phyloP scores from a whole-genome alignment of 2,888 invertebrate species.

The Dascillus cervinus region DNA sequence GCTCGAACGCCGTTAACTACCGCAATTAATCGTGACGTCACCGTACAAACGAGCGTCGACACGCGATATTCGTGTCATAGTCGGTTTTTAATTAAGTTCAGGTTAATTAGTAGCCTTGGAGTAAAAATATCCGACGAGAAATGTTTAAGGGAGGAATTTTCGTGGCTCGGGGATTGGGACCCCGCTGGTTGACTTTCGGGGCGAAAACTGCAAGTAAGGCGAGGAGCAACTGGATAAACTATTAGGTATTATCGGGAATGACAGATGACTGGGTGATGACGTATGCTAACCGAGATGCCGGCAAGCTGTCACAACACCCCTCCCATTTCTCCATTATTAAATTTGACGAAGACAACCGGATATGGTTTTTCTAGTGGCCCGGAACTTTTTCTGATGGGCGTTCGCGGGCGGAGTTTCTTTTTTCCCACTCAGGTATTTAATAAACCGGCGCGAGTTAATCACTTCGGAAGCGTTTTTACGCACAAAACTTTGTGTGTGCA shows the following conservation, averaged over 20 bases:
- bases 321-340: constrained; percentile 20
- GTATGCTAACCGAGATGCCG: constrained; percentile 12
- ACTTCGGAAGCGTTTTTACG: no score
- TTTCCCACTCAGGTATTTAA: no score
- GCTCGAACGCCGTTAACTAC: constrained; percentile 20
- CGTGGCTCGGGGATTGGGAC: no score
- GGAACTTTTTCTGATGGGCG: constrained; percentile 19
- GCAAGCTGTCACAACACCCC: constrained; percentile 24
- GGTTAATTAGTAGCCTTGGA: constrained; percentile 17
- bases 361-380: constrained; percentile 16
- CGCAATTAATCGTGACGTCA: constrained; percentile 20
- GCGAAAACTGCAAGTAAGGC: constrained; percentile 36
- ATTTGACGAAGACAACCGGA: constrained; percentile 20
- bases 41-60: constrained; percentile 15
- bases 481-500: constrained; percentile 14
- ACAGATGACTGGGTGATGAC: constrained; percentile 15
- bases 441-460: no score
- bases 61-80: constrained; percentile 22
- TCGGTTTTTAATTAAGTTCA: constrained; percentile 20
- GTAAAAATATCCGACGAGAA: no score
- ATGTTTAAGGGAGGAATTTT: no score
- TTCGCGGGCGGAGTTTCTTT: constrained; percentile 16
- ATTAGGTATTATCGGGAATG: constrained; percentile 14
- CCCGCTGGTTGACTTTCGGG: no score
- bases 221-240: constrained; percentile 12